Percentiles rank a stretch among this genome's conserved stretches.
Evolutionary conservation across 1,140 invertebrate genomes (phyloP).

Genomic region (Heliconius melpomene): DNA sequence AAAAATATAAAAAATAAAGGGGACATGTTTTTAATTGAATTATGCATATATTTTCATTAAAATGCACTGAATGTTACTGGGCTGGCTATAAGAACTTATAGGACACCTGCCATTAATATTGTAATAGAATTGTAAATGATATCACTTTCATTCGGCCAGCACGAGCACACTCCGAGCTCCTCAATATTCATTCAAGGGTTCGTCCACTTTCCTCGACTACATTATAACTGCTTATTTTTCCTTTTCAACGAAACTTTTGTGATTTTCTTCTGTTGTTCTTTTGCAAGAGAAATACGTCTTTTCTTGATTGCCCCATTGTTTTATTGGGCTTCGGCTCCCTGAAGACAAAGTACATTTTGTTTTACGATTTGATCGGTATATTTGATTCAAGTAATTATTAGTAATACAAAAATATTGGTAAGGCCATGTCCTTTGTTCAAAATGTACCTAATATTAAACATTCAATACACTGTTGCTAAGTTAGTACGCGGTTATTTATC

Average conservation of each 20-base stretch:
- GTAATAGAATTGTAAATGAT: not conserved
- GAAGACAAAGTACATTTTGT: not conserved
- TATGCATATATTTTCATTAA: no score
- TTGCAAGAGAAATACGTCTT: slow-evolving; percentile 23
- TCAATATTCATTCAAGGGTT: slow-evolving; percentile 7
- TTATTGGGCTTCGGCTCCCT: slow-evolving; percentile 13
- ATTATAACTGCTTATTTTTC: slow-evolving; percentile 22
- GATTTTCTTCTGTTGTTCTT: slow-evolving; percentile 25
- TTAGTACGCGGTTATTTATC: no score
- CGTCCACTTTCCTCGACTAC: slow-evolving; percentile 19
- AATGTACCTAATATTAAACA: no score
- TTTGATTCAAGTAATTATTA: slow-evolving; percentile 14
- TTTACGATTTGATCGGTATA: slow-evolving; percentile 15
- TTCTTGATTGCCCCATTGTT: slow-evolving; percentile 33
- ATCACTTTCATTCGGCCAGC: not conserved
- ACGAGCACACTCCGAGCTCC: not conserved
- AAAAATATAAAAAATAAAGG: no score
- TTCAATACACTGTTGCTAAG: no score
- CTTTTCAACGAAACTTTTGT: slow-evolving; percentile 15
- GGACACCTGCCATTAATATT: no score
- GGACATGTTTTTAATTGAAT: no score
- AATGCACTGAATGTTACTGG: no score
- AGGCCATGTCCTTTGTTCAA: not conserved
- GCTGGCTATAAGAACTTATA: no score
- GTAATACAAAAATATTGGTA: not conserved